Base-by-base conservation (phyloP, 2,888 invertebrate genomes). In the Adela reaumurella region DNA sequence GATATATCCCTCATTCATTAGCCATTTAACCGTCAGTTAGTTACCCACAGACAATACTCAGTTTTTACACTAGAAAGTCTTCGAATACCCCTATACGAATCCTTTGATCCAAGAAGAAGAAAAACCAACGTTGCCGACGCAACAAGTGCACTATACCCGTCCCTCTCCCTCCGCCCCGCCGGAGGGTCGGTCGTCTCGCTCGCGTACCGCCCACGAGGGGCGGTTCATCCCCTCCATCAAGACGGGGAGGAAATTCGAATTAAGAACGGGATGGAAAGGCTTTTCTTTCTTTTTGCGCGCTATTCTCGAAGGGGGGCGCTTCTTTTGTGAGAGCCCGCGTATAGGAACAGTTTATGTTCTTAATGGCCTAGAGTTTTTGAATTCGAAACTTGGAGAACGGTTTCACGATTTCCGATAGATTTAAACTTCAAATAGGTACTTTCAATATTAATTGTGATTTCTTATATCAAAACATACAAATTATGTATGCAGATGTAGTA, bases 181-280 rank as follows among this genome's bases (percentile, higher is more conserved):
- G 35, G 35, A 3, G 14, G 14, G 14, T 3, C 35, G 35, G 8
- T 14, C 6, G 35, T 35, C 14, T 35, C 35, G 3, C 14, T 11
- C 35, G 35, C 35, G 35, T 3, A 35, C 35, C 35, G 35, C 35
- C 35, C 35, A 8, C 35, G 4, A 14, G 35, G 35, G 35, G 35
- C 11, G n/a, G 24, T 24, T 24, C 24, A 24, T 24, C 24, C 24
- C 24, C 24, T 24, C 24, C 24, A 74, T 67, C 69, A 64, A 68
- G 63, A 62, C 65, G 72, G 71, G 74, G 74, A 77, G 77, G 74
- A 77, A 78, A 77, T 73, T 71, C 69, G 68, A 72, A 74, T 68
- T 68, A 71, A 68, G 72, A 70, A 68, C 70, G 74, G 74, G 65
- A 70, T 70, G 72, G 67, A 72, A 72, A 72, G 68, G 72, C 69